These are phyloP conservation scores for Vireo altiloquus DNA, from an alignment of 2,113 vertebrate species.

Conservation along the genomic window DNA sequence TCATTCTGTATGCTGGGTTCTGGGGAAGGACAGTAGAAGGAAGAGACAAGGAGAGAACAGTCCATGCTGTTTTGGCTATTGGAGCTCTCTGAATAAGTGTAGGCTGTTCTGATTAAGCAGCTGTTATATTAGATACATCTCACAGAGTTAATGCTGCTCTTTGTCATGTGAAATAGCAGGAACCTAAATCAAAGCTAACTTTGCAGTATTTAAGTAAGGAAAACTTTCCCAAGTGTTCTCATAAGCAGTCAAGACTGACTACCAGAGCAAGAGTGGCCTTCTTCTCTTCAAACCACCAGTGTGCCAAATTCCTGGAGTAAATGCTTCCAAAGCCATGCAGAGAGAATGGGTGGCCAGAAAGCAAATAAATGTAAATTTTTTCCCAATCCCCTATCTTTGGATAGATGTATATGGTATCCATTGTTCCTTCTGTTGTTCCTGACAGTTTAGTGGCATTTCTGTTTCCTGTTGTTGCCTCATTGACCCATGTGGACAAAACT, in stretches of 20 bases:
- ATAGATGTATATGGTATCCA: fast-evolving
- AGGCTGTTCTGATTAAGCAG: neutral
- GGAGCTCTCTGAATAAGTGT: neutral
- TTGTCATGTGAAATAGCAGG: neutral
- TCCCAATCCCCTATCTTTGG: neutral
- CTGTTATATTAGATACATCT: neutral
- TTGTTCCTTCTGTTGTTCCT: neutral
- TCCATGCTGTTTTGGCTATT: neutral
- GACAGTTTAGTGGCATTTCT: neutral
- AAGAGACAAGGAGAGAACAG: neutral
- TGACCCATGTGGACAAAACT: neutral
- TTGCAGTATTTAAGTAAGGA: neutral
- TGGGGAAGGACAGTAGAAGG: neutral
- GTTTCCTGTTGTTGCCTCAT: neutral
- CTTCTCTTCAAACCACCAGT: neutral
- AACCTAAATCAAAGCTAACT: neutral
- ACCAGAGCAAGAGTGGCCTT: neutral
- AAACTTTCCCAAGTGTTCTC: neutral
- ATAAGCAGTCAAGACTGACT: neutral
- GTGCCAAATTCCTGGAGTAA: neutral
- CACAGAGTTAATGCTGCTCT: neutral
- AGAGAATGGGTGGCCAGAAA: neutral
- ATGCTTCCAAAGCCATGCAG: neutral
- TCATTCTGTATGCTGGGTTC: neutral
- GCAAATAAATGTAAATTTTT: neutral